These are phyloP conservation scores for Drosophila cyrtoloma DNA, from an alignment of 2,888 invertebrate species.

Conservation along the genomic window DNA sequence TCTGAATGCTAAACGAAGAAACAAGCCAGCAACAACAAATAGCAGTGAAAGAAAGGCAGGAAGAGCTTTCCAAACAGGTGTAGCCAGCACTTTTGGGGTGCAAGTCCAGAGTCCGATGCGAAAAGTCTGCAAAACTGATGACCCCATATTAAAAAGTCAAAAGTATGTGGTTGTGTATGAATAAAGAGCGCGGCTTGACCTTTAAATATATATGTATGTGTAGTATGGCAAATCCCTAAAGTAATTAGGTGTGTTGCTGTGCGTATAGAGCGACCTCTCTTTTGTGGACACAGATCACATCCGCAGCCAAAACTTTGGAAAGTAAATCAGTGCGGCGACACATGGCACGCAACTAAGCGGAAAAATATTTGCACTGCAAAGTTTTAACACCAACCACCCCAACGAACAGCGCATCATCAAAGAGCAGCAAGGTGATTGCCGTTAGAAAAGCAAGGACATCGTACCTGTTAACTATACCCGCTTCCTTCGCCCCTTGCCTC, in stretches of 20 bases:
- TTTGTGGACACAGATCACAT: slow-evolving; percentile 42
- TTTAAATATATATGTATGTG: slow-evolving; percentile 15
- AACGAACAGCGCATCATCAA: slow-evolving; percentile 58
- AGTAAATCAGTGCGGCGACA: slow-evolving; percentile 77
- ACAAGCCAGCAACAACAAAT: slow-evolving; percentile 14
- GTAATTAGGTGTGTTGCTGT: slow-evolving; percentile 65
- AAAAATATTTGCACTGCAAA: slow-evolving; percentile 74
- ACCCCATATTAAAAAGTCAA: slow-evolving; percentile 57
- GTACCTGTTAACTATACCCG: not conserved
- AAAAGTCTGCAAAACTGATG: slow-evolving; percentile 54
- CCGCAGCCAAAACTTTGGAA: slow-evolving; percentile 62
- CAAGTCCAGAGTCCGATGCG: slow-evolving; percentile 21
- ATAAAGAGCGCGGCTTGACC: slow-evolving; percentile 18
- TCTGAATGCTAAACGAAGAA: slow-evolving; percentile 63
- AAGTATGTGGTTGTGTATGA: slow-evolving; percentile 28
- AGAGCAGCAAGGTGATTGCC: slow-evolving; percentile 70
- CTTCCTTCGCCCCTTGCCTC: not conserved
- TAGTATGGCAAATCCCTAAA: slow-evolving; percentile 53
- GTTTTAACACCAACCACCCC: slow-evolving; percentile 42
- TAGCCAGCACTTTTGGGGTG: slow-evolving; percentile 27
- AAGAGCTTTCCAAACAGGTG: slow-evolving; percentile 53
- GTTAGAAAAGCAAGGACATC: slow-evolving; percentile 73
- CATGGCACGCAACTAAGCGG: slow-evolving; percentile 79
- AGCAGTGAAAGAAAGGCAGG: not conserved
- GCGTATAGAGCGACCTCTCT: not conserved